Base-by-base conservation (phyloP, 2,113 vertebrate species). In the Prionailurus viverrinus region DNA sequence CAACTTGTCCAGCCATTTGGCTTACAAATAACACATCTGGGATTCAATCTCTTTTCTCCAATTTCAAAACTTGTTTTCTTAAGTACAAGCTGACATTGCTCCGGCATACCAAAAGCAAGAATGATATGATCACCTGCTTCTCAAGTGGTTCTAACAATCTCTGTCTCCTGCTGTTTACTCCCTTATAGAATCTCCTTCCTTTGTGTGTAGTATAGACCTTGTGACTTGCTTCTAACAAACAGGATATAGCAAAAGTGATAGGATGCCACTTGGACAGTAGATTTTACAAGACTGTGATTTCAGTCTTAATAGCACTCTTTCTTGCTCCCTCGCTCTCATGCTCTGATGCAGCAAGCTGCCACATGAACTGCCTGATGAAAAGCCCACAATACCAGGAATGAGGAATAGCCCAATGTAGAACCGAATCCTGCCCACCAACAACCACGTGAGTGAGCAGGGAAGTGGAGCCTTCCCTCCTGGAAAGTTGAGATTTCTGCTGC, bases 21-120 rank as follows among this genome's bases (percentile, higher is more conserved):
- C n/a, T 76, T 27, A 76, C 55, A 78, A 79, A 91, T 66, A 81
- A 73, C 1, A 53, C 21, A 36, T 31, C 25, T 69, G 23, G 3
- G 7, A 65, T 19, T 81, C 71, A 25, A 25, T 79, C 48, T 69
- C 39, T 71, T 68, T 36, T 91, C 36, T 80, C 66, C 39, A 84
- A 79, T n/a, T 83, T 91, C 81, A 93, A 48, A 83, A 11, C 4
- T 18, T 74, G 31, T 95, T n/a, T 65, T 94, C 19, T 84, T 78
- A 53, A 51, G 36, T 63, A 53, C 33, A 65, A 21, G 63, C 63
- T 19, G 63, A 18, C 41, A 31, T 29, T 73, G 21, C 25, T 31
- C 29, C 33, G 33, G 21, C 19, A 68, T 18, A 5, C 19, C 29
- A 33, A 36, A 36, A 66, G 66, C 14, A 7, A 33, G 55, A 48